Evolutionary conservation across 2,888 invertebrate genomes (phyloP), one percentile per base, ranked within the genome.

Genomic region (Ennomos erosarius): DNA sequence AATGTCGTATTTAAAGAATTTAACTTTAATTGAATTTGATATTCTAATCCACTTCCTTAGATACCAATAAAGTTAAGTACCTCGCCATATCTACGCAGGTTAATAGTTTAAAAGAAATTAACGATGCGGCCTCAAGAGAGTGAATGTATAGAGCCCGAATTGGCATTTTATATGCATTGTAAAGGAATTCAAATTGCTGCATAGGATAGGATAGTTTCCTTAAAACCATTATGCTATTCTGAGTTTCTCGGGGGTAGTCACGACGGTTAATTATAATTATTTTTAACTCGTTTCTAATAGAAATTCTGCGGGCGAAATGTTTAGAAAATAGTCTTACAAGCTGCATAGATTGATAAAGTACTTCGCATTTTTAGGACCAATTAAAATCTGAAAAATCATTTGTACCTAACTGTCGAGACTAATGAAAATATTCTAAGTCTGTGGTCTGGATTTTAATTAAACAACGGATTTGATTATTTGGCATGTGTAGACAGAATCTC

Each of bases 171-270:
- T 83, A 84, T 83, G 81, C 78, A 79, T 74, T 81, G 79, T 83
- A 87, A 85, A 86, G 80, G 83, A 84, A 87, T 87, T 87, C 84
- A 87, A 87, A 87, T 85, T 82, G 83, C 81, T 73, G 77, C 79
- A 76, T 83, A 78, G 77, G 77, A 76, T 83, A 78, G 77, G 77
- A 82, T 83, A 84, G 59, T 81, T 85, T 82, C 81, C 83, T 82
- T 82, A 79, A 81, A 81, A 82, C 83, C 79, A 81, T 84, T 84
- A 80, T 75, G 74, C 83, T 78, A 81, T 84, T 84, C 81, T 75
- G 74, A 78, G 71, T 78, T 80, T 77, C 67, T 60, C 42, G 51
- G 54, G 12, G 16, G 76, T 73, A 85, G 86, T 88, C 87, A 87
- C 87, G 87, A 87, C 78, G 70, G 74, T 80, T 83, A 84, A 85